phyloP scores from a whole-genome alignment of 2,113 vertebrate genomes.

The Hemibagrus wyckioides region DNA sequence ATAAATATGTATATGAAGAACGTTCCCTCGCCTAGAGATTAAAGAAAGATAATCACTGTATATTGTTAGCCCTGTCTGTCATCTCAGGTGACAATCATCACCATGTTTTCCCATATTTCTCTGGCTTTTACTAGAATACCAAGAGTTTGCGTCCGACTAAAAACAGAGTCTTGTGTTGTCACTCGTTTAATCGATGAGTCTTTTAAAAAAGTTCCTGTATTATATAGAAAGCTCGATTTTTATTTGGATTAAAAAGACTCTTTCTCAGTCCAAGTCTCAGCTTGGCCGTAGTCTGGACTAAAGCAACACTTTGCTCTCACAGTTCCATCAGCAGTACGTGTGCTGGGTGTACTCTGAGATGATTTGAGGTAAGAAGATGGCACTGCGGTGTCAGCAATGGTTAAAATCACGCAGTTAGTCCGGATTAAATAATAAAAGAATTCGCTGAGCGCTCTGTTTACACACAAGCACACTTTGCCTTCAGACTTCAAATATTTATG shows the following conservation, averaged over 20 bases:
- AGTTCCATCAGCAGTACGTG: background rate
- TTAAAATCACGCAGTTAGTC: background rate
- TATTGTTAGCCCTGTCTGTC: background rate
- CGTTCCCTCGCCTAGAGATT: background rate
- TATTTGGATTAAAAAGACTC: background rate
- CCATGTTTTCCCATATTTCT: background rate
- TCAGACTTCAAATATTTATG: background rate
- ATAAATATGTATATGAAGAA: background rate
- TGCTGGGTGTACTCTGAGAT: background rate
- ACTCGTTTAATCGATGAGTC: background rate
- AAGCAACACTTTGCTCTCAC: background rate
- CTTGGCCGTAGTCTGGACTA: background rate
- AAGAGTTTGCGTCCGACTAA: background rate
- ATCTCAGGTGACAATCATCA: background rate
- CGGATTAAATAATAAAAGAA: background rate
- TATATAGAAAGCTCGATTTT: background rate
- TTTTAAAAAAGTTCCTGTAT: background rate
- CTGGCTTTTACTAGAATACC: background rate
- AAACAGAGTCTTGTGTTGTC: background rate
- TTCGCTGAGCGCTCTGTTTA: background rate
- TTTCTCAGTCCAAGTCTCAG: background rate
- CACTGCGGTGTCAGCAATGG: background rate
- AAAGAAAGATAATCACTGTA: background rate
- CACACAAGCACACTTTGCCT: background rate
- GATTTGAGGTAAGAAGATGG: background rate